phyloP scores from a whole-genome alignment of 30 jellyfish, hydroid and myxozoan genomes.

The Hydra vulgaris region DNA sequence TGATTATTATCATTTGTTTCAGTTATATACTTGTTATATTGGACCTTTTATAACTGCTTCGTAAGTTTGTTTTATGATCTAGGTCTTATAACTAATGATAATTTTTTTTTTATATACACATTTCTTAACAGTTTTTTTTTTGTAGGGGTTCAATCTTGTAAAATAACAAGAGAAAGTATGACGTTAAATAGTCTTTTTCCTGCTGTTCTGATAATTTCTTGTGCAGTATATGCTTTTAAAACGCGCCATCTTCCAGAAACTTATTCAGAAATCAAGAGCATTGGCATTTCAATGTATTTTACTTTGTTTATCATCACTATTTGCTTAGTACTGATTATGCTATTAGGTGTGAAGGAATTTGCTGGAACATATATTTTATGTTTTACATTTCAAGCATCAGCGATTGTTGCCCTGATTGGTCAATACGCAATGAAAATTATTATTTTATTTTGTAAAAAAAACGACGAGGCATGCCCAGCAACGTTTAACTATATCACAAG shows the following conservation, averaged over 20 bases:
- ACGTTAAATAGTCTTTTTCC: conserved; percentile 52
- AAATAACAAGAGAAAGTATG: conserved; percentile 34
- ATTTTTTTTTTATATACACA: not conserved
- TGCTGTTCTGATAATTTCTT: conserved; percentile 56
- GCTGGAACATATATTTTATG: conserved; percentile 15
- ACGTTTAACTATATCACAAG: not conserved
- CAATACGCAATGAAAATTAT: conserved; percentile 28
- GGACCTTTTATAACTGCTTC: too few species aligned
- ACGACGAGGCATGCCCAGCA: not conserved
- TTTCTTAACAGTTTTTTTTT: not conserved
- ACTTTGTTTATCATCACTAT: conserved; percentile 42
- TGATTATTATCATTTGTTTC: too few species aligned
- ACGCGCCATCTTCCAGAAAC: conserved; percentile 86
- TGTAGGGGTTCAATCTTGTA: conserved; percentile 47
- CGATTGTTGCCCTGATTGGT: conserved; percentile 15
- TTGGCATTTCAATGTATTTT: conserved; percentile 78
- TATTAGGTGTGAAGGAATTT: not conserved
- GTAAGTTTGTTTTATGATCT: not conserved
- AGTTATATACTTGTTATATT: too few species aligned
- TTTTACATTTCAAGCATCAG: conserved; percentile 25
- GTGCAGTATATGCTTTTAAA: conserved; percentile 84
- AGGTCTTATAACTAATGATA: not conserved
- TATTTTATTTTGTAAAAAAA: not conserved
- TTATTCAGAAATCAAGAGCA: conserved; percentile 73
- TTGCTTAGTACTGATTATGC: conserved; percentile 17